Evolutionary conservation across 1,140 invertebrate species (phyloP), one percentile per base, ranked within the genome.

Genomic region (Megathymus violae): DNA sequence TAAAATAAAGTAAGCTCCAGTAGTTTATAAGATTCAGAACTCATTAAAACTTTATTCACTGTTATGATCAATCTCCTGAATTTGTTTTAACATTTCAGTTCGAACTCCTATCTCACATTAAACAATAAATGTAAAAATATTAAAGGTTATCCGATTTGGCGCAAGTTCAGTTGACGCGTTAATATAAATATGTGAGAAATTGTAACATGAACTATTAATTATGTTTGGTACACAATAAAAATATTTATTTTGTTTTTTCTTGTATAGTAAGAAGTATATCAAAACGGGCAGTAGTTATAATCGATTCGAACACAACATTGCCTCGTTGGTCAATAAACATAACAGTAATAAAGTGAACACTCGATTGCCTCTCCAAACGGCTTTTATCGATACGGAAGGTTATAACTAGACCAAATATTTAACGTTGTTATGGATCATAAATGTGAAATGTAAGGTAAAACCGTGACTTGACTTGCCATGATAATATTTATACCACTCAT

Each of bases 371-470:
- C n/a, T 52, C 36, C 17, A 54, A 54, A 41, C 22, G 19, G 7
- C 36, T 40, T 31, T 54, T 54, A 54, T 19, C 50, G 50, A 41
- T 41, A 54, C 25, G 19, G 48, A 17, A 22, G 4, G 50, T 38
- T 40, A 54, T 54, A 40, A 54, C 4, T 54, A 38, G 11, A 16
- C 11, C 34, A 52, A 52, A 52, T 52, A 14, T 36, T 52, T 48
- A 48, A 14, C 25, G 25, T 27, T 7, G 14, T 31, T 48, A 48
- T 48, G 25, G 46, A 13, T 22, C 25, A 19, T 48, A 31, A 31
- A 48, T 5, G 19, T 25, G 22, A 31, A 7, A 31, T 9, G 1
- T 31, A 31, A 31, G 19, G 9, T 1, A 4, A 9, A 31, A 31
- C 4, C 9, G 7, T 7, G 27, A 31, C 27, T 31, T 4, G 9